These are phyloP conservation scores for Aphis gossypii DNA, from an alignment of 1,140 invertebrate genomes.

Conservation along the genomic window DNA sequence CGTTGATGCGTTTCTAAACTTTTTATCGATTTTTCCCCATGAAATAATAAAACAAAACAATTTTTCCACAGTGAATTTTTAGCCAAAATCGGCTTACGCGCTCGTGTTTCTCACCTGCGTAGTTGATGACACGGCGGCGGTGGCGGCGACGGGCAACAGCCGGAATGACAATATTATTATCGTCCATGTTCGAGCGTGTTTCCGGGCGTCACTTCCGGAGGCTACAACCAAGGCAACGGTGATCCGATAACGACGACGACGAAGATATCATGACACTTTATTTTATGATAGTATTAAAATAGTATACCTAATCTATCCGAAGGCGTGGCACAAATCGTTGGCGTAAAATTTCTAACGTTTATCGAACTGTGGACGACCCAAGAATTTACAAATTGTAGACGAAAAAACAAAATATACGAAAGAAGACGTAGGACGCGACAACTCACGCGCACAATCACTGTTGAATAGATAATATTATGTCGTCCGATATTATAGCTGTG, in stretches of 20 bases:
- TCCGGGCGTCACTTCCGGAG: not conserved
- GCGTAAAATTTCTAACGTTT: not conserved
- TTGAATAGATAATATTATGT: not conserved
- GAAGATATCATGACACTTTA: not conserved
- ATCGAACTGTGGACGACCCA: not conserved
- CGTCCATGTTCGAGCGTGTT: not conserved
- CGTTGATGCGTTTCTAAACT: not conserved
- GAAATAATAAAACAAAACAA: not conserved
- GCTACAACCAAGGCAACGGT: not conserved
- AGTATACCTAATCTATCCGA: not conserved
- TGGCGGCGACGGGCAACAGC: not conserved
- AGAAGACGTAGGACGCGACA: not conserved
- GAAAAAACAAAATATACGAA: not conserved
- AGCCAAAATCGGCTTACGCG: not conserved
- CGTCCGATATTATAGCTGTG: not conserved
- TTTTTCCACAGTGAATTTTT: not conserved
- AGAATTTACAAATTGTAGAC: not conserved
- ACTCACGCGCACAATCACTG: not conserved
- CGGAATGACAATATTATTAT: not conserved
- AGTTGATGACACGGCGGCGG: conserved; percentile 7
- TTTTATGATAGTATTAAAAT: not conserved
- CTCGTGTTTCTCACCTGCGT: not conserved
- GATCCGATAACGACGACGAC: not conserved
- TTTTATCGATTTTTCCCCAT: not conserved
- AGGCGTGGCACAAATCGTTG: not conserved